These are phyloP conservation scores for Epizoanthus scotinus DNA, from an alignment of 92 coral and sea anemone genomes.

Conservation along the genomic window DNA sequence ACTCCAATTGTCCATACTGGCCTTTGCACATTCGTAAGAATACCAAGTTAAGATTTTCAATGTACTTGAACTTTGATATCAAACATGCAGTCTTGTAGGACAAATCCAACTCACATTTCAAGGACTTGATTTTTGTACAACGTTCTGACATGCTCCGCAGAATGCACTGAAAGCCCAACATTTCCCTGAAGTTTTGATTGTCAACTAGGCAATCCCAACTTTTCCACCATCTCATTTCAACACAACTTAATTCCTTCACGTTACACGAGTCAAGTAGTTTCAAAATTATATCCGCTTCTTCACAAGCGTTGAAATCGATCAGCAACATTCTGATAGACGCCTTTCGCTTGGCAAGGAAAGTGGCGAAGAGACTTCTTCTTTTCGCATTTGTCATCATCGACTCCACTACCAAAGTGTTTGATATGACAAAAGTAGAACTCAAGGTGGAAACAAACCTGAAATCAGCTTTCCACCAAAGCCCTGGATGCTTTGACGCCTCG, in stretches of 20 bases:
- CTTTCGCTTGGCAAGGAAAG: constrained; percentile 53
- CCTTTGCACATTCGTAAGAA: constrained; percentile 27
- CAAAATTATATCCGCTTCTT: constrained; percentile 44
- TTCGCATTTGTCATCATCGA: constrained; percentile 19
- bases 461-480: constrained; percentile 62
- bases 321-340: constrained; percentile 55
- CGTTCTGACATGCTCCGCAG: constrained; percentile 27
- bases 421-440: constrained; percentile 7
- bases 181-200: background rate
- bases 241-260: constrained; percentile 43
- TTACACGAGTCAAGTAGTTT: constrained; percentile 51
- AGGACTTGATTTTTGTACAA: constrained; percentile 39
- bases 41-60: constrained; percentile 48
- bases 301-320: constrained; percentile 43
- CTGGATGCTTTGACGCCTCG: constrained; percentile 50
- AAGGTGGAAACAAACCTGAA: constrained; percentile 34
- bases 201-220: constrained; percentile 14
- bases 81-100: constrained; percentile 51
- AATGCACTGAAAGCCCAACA: constrained; percentile 37
- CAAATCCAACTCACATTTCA: constrained; percentile 56
- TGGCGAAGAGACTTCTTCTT: constrained; percentile 51
- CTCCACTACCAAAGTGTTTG: background rate
- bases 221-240: constrained; percentile 52
- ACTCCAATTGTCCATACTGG: background rate
- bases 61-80: constrained; percentile 44